A percentile compares a stretch with the other conserved stretches of the same genome.
Evolutionary conservation across 2,888 invertebrate genomes (phyloP).

Genomic region (Netelia melanura): DNA sequence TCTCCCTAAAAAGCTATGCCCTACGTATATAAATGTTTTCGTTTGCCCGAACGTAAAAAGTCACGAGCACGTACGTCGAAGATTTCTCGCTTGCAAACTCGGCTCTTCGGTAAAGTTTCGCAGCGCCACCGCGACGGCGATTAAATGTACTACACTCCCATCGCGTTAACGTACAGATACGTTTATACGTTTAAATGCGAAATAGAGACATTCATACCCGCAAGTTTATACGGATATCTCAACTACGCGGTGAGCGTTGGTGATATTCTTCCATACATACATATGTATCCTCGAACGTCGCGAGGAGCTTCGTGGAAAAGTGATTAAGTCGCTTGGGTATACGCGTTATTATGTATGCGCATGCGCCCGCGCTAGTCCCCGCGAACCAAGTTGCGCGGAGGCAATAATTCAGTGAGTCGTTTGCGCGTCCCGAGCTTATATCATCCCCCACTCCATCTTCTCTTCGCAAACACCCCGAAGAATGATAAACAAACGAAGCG

Average conservation of each 20-base stretch:
- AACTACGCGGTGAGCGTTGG: slow-evolving; percentile 39
- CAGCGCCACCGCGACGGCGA: background rate
- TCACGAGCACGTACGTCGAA: slow-evolving; percentile 31
- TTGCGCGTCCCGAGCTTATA: slow-evolving; percentile 47
- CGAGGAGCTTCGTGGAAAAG: slow-evolving; percentile 61
- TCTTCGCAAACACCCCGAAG: slow-evolving; percentile 38
- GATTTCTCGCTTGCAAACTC: slow-evolving; percentile 42
- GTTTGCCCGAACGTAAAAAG: slow-evolving; percentile 7
- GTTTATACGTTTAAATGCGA: slow-evolving; percentile 27
- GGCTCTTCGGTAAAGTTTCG: slow-evolving; percentile 34
- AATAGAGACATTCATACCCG: slow-evolving; percentile 58
- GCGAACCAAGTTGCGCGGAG: slow-evolving; percentile 58
- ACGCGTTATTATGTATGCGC: slow-evolving; percentile 58
- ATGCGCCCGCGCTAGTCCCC: slow-evolving; percentile 35
- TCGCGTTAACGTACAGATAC: slow-evolving; percentile 1
- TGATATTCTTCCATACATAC: slow-evolving; percentile 39
- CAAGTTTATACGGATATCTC: slow-evolving; percentile 39
- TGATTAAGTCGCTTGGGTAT: slow-evolving; percentile 64
- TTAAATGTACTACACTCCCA: background rate
- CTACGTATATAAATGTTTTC: background rate
- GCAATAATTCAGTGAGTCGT: slow-evolving; percentile 67
- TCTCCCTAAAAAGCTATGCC: background rate
- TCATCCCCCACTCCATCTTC: slow-evolving; percentile 15
- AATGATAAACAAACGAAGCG: slow-evolving; percentile 57
- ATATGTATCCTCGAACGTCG: background rate